phyloP scores from a whole-genome alignment of 2,113 vertebrate species.

The Neodon shergylaensis region DNA sequence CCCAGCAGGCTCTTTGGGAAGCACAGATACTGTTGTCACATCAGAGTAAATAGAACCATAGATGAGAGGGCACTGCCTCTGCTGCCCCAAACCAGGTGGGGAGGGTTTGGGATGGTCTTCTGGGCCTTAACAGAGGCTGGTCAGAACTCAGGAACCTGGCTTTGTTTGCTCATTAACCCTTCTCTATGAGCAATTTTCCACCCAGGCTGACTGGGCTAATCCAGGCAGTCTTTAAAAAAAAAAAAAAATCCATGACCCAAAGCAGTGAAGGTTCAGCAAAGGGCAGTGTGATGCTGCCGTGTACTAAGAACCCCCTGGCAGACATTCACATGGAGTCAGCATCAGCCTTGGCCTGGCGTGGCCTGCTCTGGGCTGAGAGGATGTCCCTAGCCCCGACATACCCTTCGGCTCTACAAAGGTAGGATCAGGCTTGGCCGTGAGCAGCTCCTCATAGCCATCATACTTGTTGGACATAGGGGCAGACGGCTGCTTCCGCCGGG shows the following conservation, averaged over 20 bases:
- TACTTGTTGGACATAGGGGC: slow-evolving; percentile 72
- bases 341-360: not conserved
- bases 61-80: not conserved
- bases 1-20: not conserved
- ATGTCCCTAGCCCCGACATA: slow-evolving; percentile 71
- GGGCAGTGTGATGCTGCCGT: not conserved
- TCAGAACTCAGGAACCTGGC: not conserved
- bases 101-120: not conserved
- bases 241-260: not conserved
- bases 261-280: not conserved
- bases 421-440: slow-evolving; percentile 77
- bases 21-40: not conserved
- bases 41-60: not conserved
- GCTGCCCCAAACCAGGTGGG: not conserved
- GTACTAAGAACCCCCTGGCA: not conserved
- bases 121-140: not conserved
- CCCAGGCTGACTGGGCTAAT: not conserved
- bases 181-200: not conserved
- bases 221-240: not conserved
- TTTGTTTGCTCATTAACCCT: not conserved
- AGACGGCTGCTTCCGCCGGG: not conserved
- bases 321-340: not conserved
- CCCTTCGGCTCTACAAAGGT: slow-evolving; percentile 84
- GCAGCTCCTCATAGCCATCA: slow-evolving; percentile 82
- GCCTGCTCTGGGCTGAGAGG: not conserved